Conservation (phyloP, 2,888 invertebrate species). For the Phortica magna region DNA sequence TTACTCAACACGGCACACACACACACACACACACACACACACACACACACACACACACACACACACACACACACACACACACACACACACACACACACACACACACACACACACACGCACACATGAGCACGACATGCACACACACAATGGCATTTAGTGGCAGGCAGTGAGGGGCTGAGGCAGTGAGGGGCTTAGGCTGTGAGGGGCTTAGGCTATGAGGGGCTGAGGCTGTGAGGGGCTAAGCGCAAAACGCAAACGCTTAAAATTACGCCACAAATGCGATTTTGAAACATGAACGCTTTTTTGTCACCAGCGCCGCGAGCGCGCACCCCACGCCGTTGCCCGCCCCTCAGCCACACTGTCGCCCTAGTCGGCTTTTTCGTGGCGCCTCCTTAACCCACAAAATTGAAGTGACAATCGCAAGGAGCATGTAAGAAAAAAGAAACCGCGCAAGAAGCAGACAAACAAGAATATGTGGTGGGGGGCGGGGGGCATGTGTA, state of each 20-base stretch:
- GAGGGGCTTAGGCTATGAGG: slow-evolving; percentile 44
- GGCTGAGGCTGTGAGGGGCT: slow-evolving; percentile 46
- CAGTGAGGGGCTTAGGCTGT: no score
- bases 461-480: neutral
- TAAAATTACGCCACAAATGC: slow-evolving; percentile 67
- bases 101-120: slow-evolving; percentile 15
- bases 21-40: slow-evolving; percentile 25
- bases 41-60: slow-evolving; percentile 24
- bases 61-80: slow-evolving; percentile 23
- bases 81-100: slow-evolving; percentile 33
- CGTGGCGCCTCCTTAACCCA: slow-evolving; percentile 18
- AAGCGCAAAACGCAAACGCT: slow-evolving; percentile 66
- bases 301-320: neutral
- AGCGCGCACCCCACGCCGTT: no score
- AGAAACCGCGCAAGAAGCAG: neutral
- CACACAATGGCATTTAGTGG: neutral
- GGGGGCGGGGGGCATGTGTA: neutral
- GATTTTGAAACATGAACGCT: slow-evolving; percentile 34
- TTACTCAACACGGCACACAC: slow-evolving; percentile 39
- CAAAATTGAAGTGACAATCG: slow-evolving; percentile 63
- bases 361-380: neutral
- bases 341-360: neutral
- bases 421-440: slow-evolving; percentile 35
- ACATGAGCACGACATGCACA: slow-evolving; percentile 3
- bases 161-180: slow-evolving; percentile 43